A percentile compares a stretch with the other conserved stretches of the same genome.
These are phyloP conservation scores for Silurus glanis DNA, from an alignment of 2,113 vertebrate species.

Conservation along the genomic window DNA sequence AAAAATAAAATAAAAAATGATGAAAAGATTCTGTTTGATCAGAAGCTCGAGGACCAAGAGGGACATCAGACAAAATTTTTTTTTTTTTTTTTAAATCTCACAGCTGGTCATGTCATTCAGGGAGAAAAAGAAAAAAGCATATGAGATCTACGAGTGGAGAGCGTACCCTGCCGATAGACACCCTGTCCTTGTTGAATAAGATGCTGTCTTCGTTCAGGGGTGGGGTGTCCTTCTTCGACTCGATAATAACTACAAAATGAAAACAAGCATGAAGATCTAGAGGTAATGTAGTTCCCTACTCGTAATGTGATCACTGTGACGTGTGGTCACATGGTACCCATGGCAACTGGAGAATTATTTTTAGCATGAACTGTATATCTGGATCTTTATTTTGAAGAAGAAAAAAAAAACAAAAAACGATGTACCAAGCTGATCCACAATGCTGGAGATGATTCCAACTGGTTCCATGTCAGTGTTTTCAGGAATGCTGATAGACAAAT, in stretches of 20 bases:
- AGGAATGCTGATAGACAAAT: conserved; percentile 44
- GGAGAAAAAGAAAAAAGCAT: background rate
- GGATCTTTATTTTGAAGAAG: background rate
- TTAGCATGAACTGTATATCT: background rate
- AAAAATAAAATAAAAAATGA: conserved; percentile 27
- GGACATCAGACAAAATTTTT: background rate
- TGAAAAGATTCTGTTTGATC: background rate
- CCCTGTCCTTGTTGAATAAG: conserved; percentile 42
- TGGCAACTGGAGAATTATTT: background rate
- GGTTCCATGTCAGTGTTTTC: conserved; percentile 37
- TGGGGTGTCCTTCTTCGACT: conserved; percentile 44
- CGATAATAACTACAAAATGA: conserved; percentile 47
- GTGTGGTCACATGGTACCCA: conserved; percentile 1
- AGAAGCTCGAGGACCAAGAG: too few species aligned
- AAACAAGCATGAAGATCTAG: background rate
- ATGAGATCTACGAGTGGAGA: background rate
- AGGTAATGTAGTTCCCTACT: background rate
- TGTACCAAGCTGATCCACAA: conserved; percentile 51
- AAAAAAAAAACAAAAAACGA: background rate
- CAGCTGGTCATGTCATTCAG: background rate
- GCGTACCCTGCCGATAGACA: conserved; percentile 48
- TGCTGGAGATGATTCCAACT: conserved; percentile 46
- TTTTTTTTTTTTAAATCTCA: too few species aligned
- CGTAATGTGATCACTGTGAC: background rate
- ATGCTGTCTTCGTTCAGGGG: conserved; percentile 50